A percentile compares a stretch with the other conserved stretches of the same genome.
Evolutionary conservation across 1,140 invertebrate genomes (phyloP).

Genomic region (Drosophila trapezifrons): DNA sequence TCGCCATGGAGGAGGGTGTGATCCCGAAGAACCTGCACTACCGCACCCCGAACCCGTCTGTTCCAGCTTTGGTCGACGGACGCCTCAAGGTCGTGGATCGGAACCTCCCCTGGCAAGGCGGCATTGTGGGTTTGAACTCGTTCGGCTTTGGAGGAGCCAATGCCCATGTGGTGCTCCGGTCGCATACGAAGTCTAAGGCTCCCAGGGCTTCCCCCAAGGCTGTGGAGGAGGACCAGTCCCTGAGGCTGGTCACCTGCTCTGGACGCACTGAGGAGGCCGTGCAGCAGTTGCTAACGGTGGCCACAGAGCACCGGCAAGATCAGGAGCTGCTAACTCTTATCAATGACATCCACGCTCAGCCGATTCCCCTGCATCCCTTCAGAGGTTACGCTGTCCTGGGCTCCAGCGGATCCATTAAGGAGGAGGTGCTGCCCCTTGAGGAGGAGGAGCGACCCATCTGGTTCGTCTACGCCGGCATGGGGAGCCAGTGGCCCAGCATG

Average conservation of each 20-base stretch:
- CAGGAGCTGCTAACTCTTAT: constrained; percentile 91
- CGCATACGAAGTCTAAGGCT: constrained; percentile 89
- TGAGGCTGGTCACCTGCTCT: constrained; percentile 91
- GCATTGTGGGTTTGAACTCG: constrained; percentile 94
- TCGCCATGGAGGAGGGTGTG: constrained; percentile 94
- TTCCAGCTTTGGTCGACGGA: constrained; percentile 94
- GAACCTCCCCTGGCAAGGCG: constrained; percentile 92
- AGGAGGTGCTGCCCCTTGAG: constrained; percentile 82
- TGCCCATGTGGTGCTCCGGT: constrained; percentile 94
- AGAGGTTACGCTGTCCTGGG: constrained; percentile 91
- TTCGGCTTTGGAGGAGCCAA: constrained; percentile 99
- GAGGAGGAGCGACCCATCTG: constrained; percentile 91
- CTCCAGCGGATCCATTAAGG: constrained; percentile 52
- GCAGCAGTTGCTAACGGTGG: constrained; percentile 87
- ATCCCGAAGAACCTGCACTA: constrained; percentile 97
- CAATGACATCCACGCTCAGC: constrained; percentile 89
- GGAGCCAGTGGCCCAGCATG: constrained; percentile 98
- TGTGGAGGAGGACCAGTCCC: constrained; percentile 81
- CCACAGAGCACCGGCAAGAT: constrained; percentile 87
- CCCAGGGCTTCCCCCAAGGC: constrained; percentile 81
- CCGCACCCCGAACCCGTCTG: constrained; percentile 93
- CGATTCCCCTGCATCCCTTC: constrained; percentile 89
- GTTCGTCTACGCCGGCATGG: constrained; percentile 98
- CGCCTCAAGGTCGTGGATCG: constrained; percentile 93
- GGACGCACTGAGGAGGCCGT: constrained; percentile 94